phyloP scores from a whole-genome alignment of 2,888 invertebrate genomes.

The Salticus scenicus region DNA sequence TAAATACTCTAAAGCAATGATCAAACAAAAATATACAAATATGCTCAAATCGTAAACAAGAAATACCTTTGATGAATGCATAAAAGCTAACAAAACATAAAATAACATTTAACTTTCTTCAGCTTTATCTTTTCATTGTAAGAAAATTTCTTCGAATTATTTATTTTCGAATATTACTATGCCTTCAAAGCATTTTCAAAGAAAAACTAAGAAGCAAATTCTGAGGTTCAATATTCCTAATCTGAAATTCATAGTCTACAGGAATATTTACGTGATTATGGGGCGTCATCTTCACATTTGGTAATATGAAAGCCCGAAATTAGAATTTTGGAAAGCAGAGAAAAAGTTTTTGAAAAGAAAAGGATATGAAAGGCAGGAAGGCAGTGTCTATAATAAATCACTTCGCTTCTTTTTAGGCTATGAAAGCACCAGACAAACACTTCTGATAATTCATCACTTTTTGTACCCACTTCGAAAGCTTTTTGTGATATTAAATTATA shows the following conservation, averaged over 20 bases:
- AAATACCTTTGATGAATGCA: too few species aligned
- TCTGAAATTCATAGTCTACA: background rate
- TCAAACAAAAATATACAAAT: too few species aligned
- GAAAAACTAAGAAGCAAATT: background rate
- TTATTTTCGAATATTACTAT: too few species aligned
- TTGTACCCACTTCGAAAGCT: background rate
- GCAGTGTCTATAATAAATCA: background rate
- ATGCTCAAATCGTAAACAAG: too few species aligned
- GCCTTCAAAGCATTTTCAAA: background rate
- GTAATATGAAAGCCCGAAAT: background rate
- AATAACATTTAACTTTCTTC: too few species aligned
- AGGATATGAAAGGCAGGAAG: too few species aligned
- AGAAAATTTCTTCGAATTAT: too few species aligned
- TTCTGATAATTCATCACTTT: background rate
- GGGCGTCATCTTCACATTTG: background rate
- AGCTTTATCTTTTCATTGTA: too few species aligned
- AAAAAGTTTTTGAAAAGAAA: background rate
- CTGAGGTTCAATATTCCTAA: background rate
- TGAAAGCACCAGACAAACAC: too few species aligned
- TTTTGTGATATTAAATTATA: background rate
- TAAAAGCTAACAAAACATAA: too few species aligned
- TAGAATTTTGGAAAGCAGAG: background rate
- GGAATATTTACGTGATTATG: background rate
- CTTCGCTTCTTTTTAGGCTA: too few species aligned
- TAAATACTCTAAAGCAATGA: too few species aligned